Conservation (phyloP, 2,113 vertebrate species). For the Strigops habroptila region DNA sequence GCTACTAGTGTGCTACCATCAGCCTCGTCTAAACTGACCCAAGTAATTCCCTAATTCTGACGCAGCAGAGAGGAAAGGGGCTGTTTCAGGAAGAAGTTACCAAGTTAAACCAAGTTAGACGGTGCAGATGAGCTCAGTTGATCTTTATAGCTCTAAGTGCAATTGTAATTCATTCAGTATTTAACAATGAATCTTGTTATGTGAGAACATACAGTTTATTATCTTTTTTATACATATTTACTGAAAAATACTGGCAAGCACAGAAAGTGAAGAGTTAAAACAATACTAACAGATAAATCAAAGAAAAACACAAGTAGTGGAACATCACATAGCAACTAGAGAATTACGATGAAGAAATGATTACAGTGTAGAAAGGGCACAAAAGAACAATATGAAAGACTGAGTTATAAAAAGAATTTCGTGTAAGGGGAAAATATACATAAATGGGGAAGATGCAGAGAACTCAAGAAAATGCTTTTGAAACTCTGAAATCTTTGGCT, state of each 20-base stretch:
- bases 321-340: constrained; percentile 20
- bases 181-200: background rate
- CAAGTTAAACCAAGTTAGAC: background rate
- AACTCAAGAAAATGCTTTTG: constrained; percentile 19
- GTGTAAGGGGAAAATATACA: constrained; percentile 6
- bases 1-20: background rate
- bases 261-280: constrained; percentile 43
- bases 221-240: background rate
- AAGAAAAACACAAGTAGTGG: background rate
- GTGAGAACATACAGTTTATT: background rate
- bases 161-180: background rate
- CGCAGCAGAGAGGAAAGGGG: background rate
- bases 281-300: constrained; percentile 30
- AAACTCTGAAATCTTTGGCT: background rate
- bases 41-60: background rate
- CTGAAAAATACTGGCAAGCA: background rate
- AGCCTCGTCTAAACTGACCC: constrained; percentile 16
- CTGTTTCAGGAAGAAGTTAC: background rate
- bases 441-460: constrained; percentile 21
- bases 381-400: constrained; percentile 43
- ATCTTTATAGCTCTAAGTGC: background rate
- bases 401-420: constrained; percentile 42
- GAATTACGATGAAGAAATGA: constrained; percentile 39
- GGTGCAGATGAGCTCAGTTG: background rate
- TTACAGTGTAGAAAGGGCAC: constrained; percentile 41